Base-by-base conservation (phyloP, 2,113 vertebrate genomes). In the Salvator merianae region DNA sequence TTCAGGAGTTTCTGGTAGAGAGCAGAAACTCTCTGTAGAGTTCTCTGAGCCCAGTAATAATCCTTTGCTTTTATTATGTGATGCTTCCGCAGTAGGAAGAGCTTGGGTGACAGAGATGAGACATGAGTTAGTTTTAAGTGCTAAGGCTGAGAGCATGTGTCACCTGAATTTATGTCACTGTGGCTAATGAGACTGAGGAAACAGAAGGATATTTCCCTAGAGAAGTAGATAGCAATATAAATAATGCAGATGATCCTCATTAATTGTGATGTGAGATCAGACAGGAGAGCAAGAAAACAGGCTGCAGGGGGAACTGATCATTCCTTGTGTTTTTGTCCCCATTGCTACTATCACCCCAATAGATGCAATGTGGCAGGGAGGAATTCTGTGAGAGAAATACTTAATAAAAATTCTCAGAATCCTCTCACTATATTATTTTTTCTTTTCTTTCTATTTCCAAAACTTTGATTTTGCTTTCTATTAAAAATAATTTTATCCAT, bases 381-480 rank as follows among this genome's bases (percentile, higher is more conserved):
- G 47, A 53, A 32, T 75, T n/a, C n/a, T 75, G 71, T 73, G 9
- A n/a, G 5, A 9, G 28, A 74, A 74, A 59, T 20, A 47, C 30
- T 47, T 26, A 12, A 43, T 74, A 5, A 28, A 28, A 18, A 32
- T 16, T 13, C 20, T 32, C 26, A 65, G 34, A 75, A 75, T 18
- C 12, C 13, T 1, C 7, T 7, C 79, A 22, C 34, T 8, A 14
- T 55, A 1, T 0, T 22, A 1, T 28, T 20, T 10, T 2, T 9
- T 34, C 0, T 32, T 65, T 1, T 16, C 36, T 55, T 2, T 9
- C 1, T 70, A 1, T n/a, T 5, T 0, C 1, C 0, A 24, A 2
- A 26, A 20, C 38, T 32, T 69, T 38, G 24, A 22, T 7, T 59
- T 24, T 2, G 1, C 10, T 22, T 28, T 70, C 0, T 28, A 18